Conservation (phyloP, 2,113 vertebrate species). For the Gasterosteus nipponicus region DNA sequence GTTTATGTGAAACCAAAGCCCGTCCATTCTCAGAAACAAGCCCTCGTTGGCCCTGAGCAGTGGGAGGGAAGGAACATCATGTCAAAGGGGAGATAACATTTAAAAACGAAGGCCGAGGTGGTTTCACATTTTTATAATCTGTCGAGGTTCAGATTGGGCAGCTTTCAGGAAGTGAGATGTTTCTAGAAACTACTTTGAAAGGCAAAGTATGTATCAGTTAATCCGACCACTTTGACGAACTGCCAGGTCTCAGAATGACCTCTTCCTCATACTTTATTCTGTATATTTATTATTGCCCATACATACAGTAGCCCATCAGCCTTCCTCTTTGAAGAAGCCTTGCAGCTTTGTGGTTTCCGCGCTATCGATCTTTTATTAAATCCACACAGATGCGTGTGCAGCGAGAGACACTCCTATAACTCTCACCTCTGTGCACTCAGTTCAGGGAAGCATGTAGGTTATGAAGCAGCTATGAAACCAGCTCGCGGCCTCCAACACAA, state of each 20-base stretch:
- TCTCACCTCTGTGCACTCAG: slow-evolving; percentile 4
- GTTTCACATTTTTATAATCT: background rate
- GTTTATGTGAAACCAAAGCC: background rate
- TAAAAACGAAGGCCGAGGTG: background rate
- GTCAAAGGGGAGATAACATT: background rate
- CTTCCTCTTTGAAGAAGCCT: slow-evolving; percentile 39
- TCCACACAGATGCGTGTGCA: slow-evolving; percentile 4
- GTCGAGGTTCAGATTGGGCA: background rate
- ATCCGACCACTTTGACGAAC: slow-evolving; percentile 17
- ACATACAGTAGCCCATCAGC: slow-evolving; percentile 7
- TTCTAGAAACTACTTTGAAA: slow-evolving; percentile 33
- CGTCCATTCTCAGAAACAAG: background rate
- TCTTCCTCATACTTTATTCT: background rate
- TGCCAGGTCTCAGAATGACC: slow-evolving; percentile 15
- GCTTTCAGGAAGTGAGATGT: background rate
- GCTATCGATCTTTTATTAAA: slow-evolving; percentile 38
- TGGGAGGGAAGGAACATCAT: background rate
- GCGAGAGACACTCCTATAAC: slow-evolving; percentile 12
- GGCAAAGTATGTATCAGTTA: slow-evolving; percentile 5
- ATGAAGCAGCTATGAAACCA: slow-evolving; percentile 36
- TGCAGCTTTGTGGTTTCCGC: slow-evolving; percentile 42
- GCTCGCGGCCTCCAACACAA: slow-evolving; percentile 34
- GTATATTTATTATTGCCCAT: slow-evolving; percentile 13
- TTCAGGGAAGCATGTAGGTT: slow-evolving; percentile 11
- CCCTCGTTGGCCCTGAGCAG: background rate